Percentiles rank a stretch among this genome's conserved stretches.
Evolutionary conservation across 2,797 vertebrate species (phyloP).

Genomic region (Pseudochromis fuscus): DNA sequence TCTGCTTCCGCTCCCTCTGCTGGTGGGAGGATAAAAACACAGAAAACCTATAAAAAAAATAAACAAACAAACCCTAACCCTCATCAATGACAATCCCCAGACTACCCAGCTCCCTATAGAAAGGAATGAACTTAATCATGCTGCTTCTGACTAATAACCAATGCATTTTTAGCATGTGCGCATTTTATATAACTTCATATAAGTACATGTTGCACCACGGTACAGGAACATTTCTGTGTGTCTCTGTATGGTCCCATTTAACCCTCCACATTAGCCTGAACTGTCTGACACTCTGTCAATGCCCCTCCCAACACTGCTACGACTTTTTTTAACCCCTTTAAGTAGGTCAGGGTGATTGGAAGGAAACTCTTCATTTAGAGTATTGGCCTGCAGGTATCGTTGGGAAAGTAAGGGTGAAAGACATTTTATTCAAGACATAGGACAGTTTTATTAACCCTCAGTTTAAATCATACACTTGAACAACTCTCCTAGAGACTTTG

Average conservation of each 20-base stretch:
- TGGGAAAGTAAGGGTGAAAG: not conserved
- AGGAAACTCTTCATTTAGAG: conserved; percentile 10
- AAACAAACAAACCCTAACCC: conserved; percentile 35
- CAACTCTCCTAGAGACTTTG: conserved; percentile 1
- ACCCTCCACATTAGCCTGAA: conserved; percentile 44
- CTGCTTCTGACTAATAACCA: conserved; percentile 85
- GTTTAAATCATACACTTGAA: conserved; percentile 21
- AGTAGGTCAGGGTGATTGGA: conserved; percentile 25
- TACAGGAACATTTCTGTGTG: conserved; percentile 51
- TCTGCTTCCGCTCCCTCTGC: conserved; percentile 78
- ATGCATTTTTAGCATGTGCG: conserved; percentile 84
- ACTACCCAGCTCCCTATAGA: conserved; percentile 73
- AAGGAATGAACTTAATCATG: conserved; percentile 81
- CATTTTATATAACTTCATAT: conserved; percentile 75
- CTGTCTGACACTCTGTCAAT: conserved; percentile 23
- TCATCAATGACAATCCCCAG: conserved; percentile 82
- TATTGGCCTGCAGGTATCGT: conserved; percentile 11
- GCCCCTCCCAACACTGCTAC: conserved; percentile 27
- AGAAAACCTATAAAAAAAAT: conserved; percentile 53
- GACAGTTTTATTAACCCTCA: not conserved
- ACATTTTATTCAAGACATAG: conserved; percentile 17
- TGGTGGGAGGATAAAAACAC: conserved; percentile 78
- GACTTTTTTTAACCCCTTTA: conserved; percentile 33
- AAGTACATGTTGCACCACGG: conserved; percentile 60
- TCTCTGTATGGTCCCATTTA: conserved; percentile 45